Evolutionary conservation across 2,113 vertebrate genomes (phyloP).

Genomic region (Gallinago undulata): DNA sequence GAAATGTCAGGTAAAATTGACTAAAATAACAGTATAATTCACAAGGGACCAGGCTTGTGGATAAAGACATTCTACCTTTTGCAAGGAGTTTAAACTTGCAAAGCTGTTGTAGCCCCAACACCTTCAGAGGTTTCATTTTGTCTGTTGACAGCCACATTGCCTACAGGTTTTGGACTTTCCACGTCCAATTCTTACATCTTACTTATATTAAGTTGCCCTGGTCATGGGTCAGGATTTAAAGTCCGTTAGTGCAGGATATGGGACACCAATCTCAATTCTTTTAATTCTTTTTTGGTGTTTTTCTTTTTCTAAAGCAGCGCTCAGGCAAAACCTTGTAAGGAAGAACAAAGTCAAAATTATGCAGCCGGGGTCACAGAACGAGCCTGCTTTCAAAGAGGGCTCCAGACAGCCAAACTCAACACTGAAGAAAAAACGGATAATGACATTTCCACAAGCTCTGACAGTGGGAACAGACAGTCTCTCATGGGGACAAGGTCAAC

Average conservation of each 20-base stretch:
- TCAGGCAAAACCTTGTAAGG: not conserved
- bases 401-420: not conserved
- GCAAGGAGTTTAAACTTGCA: slow-evolving; percentile 61
- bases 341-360: not conserved
- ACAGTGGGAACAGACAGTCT: not conserved
- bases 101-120: slow-evolving; percentile 51
- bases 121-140: slow-evolving; percentile 28
- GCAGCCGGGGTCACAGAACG: not conserved
- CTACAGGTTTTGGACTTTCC: not conserved
- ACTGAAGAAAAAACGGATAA: not conserved
- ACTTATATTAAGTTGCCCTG: not conserved
- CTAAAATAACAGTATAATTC: slow-evolving; percentile 79
- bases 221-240: not conserved
- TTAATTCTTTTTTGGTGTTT: not conserved
- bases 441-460: not conserved
- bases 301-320: not conserved
- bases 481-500: not conserved
- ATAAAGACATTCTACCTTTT: slow-evolving; percentile 71
- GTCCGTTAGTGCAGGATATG: not conserved
- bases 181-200: not conserved
- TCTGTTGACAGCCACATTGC: slow-evolving; percentile 11
- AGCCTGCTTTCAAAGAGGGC: not conserved
- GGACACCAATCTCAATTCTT: not conserved
- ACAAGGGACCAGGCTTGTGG: slow-evolving; percentile 50
- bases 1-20: slow-evolving; percentile 80